Percentiles rank a stretch among this genome's conserved stretches.
phyloP scores from a whole-genome alignment of 2,888 invertebrate genomes.

The Apodemia duryi region DNA sequence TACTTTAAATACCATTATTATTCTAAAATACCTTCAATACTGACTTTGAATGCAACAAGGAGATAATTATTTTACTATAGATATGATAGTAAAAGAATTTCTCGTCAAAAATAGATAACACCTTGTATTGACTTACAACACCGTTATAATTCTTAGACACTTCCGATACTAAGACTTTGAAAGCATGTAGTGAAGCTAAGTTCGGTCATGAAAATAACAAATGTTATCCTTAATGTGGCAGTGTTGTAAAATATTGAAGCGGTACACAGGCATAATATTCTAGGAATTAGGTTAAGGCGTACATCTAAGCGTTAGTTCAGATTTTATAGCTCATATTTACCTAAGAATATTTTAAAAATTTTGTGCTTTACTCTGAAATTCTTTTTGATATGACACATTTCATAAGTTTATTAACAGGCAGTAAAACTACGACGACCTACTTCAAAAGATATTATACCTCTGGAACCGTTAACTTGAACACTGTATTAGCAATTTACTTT shows the following conservation, averaged over 20 bases:
- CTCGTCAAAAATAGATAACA: neutral
- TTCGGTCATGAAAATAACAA: constrained; percentile 29
- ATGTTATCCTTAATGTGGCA: constrained; percentile 39
- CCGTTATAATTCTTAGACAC: no score
- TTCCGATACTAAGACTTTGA: neutral
- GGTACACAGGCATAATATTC: constrained; percentile 18
- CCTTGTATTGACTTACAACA: no score
- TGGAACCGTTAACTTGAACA: no score
- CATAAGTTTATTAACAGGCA: no score
- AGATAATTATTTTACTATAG: no score
- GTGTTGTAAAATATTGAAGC: constrained; percentile 43
- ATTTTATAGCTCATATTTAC: constrained; percentile 18
- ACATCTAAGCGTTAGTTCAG: neutral
- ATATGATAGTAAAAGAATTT: neutral
- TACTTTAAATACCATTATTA: no score
- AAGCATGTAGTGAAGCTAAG: neutral
- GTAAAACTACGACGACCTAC: no score
- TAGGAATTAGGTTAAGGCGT: constrained; percentile 18
- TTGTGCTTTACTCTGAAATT: neutral
- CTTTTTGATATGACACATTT: neutral
- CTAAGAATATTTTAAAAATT: neutral
- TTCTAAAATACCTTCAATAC: no score
- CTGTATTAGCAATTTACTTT: no score
- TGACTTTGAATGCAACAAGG: no score
- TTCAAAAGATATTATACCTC: no score